Evolutionary conservation across 2,113 vertebrate species (phyloP).

Genomic region (Grus americana): DNA sequence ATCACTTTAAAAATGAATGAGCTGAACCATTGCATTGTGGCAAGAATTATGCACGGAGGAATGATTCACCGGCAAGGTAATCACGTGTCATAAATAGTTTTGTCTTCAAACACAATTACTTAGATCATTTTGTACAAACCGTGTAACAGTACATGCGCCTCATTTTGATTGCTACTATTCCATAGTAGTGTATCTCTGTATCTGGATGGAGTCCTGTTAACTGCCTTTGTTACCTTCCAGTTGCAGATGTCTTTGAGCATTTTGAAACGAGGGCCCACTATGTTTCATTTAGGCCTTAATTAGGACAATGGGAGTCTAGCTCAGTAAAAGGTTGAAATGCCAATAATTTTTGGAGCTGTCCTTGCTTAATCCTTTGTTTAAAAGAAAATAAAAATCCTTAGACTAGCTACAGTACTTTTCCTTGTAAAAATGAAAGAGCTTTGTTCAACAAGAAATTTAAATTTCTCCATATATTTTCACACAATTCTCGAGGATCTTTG

Average conservation of each 20-base stretch:
- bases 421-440: background rate
- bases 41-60: conserved; percentile 97
- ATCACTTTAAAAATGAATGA: conserved; percentile 99
- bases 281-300: background rate
- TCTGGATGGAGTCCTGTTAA: background rate
- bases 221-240: background rate
- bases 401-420: background rate
- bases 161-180: background rate
- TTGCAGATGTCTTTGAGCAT: background rate
- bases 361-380: background rate
- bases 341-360: background rate
- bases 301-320: background rate
- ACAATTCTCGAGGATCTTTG: background rate
- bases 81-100: background rate
- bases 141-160: background rate
- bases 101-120: background rate
- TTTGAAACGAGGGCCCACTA: background rate
- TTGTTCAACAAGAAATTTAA: background rate
- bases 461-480: background rate
- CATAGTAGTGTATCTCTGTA: background rate
- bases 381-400: background rate
- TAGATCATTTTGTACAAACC: background rate
- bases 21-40: conserved; percentile 96
- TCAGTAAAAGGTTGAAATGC: background rate
- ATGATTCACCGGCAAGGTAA: conserved; percentile 99